Evolutionary conservation across 1,140 invertebrate genomes (phyloP).

Genomic region (Penaeus japonicus): DNA sequence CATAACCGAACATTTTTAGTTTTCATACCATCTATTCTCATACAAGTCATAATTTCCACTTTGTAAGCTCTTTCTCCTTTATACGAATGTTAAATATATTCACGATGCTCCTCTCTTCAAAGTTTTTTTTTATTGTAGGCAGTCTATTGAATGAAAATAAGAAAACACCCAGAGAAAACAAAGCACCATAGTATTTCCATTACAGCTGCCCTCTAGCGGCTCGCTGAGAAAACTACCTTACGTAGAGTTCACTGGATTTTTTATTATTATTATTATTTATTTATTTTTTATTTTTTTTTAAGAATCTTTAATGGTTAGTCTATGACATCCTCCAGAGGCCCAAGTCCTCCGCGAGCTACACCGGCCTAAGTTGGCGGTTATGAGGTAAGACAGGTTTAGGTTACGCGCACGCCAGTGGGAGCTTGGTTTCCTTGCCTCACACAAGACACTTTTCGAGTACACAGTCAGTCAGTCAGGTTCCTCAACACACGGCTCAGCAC

Average conservation of each 20-base stretch:
- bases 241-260: slow-evolving; percentile 49
- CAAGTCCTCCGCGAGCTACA: neutral
- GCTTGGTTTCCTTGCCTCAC: neutral
- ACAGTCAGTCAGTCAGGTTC: neutral
- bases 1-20: too few relatives aligned
- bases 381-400: slow-evolving; percentile 16
- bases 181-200: slow-evolving; percentile 56
- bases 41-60: too few relatives aligned
- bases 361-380: neutral
- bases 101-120: neutral
- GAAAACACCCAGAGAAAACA: slow-evolving; percentile 56
- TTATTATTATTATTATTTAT: slow-evolving; percentile 34
- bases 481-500: neutral
- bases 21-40: too few relatives aligned
- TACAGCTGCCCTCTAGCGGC: slow-evolving; percentile 39
- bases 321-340: slow-evolving; percentile 25
- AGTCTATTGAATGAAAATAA: slow-evolving; percentile 27
- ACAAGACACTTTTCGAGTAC: neutral
- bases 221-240: slow-evolving; percentile 45
- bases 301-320: neutral
- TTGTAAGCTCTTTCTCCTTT: too few relatives aligned
- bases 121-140: neutral
- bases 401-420: neutral
- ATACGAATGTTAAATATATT: too few relatives aligned
- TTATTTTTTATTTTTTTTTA: slow-evolving; percentile 13